Evolutionary conservation across 2,113 vertebrate genomes (phyloP), one percentile per base, ranked within the genome.

Genomic region (Indri indri): DNA sequence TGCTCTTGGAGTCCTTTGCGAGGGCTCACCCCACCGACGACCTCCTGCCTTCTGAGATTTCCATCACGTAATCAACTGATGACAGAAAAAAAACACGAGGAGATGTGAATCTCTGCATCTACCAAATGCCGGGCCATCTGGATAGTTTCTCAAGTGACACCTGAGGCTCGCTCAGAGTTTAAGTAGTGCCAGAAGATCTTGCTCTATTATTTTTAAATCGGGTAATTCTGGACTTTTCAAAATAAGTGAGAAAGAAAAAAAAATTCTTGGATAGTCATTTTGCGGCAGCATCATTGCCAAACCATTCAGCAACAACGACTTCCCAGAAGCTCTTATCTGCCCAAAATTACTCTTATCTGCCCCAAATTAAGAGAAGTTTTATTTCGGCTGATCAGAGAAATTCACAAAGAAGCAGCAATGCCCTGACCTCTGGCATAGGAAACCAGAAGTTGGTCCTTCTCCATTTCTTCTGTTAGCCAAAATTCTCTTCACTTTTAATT

Each of bases 321-420:
- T 97, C 95, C 91, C 96, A 95, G 91, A 85, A 94, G 40, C 84
- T 68, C 81, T 93, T 96, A 97, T 97, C 94, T 86, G 59, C 13
- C 88, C 70, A 2, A 88, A 94, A 88, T 97, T 88, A 88, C 30
- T 91, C 76, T 85, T 92, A 97, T 94, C 73, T 86, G 50, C 34
- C 42, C 61, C 59, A 95, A 97, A 93, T 80, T 85, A 95, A 92
- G 40, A 74, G 61, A 97, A 94, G 40, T 91, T 97, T 90, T 45
- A 74, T 71, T 92, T 91, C 63, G 91, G 50, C 83, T 83, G 89
- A 25, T 63, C 70, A 65, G 76, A 96, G 6, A 50, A 90, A 27
- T 65, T 90, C 18, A 80, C 25, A 91, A 32, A 94, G 61, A 77
- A n/a, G 32, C 65, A 90, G 30, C 14, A 94, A 71, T 74, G 47